Base-by-base conservation (phyloP, 2,113 vertebrate genomes). In the Rostratula benghalensis region DNA sequence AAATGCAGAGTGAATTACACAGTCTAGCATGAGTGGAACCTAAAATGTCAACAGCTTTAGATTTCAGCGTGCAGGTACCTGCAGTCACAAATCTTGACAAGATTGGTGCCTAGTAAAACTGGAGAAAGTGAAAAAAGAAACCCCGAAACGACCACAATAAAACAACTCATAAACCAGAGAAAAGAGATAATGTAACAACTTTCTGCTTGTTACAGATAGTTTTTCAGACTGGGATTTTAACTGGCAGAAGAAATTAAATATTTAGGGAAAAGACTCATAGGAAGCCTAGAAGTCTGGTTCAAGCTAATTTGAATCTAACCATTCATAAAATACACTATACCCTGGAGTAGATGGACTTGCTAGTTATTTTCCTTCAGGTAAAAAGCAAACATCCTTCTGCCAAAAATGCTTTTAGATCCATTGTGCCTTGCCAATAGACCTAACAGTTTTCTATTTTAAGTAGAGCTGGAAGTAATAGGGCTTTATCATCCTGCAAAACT, bases 271-370 rank as follows among this genome's bases (percentile, higher is more conserved):
- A 92, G 80, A 83, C 86, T 95, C 90, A 76, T 84, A 92, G 80
- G 88, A 96, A 96, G 95, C 60, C 90, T 80, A 56, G 43, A 94
- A 93, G 95, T 95, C 90, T 96, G 69, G 65, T 90, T 93, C 83
- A 92, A 89, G 78, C 80, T 35, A 70, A 96, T 96, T 75, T 95
- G 92, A 93, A 96, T 94, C 60, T 90, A 97, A 95, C 95, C 95
- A 96, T 95, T 96, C 95, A 96, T 95, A 96, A 97, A 97, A 96
- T 92, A 90, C 83, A 81, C 79, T 90, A 81, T 93, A 90, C 94
- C 83, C 94, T 84, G 73, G 90, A 95, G 90, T 89, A 87, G 90
- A 96, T 90, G 93, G 93, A 94, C 90, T 88, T 89, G 88, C 69
- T 93, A 89, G 68, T 75, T 92, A 89, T 92, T 90, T 93, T 90